Base-by-base conservation (phyloP, 1,140 invertebrate species). In the Cyrtorhinus lividipennis region DNA sequence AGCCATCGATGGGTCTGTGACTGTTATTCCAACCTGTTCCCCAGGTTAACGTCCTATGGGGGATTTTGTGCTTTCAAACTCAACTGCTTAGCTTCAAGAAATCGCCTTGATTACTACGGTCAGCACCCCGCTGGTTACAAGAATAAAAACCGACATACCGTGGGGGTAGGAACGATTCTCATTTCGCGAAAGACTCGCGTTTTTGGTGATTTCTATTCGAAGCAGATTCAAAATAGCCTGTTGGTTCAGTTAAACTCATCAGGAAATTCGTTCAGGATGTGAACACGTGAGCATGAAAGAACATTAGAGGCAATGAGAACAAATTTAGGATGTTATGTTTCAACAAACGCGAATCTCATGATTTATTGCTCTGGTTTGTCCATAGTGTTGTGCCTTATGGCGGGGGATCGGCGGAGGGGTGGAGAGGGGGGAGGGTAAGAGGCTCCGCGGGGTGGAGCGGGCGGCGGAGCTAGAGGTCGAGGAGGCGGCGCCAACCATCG, bases 401-500 rank as follows among this genome's bases (percentile, higher is more conserved):
- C 63, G n/a, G 56, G 63, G 3, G 63, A 53, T 12, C 63, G 15
- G 15, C 63, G 57, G 1, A 64, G 45, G 13, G 63, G 63, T 1
- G 63, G 63, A 59, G 63, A 64, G 0, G 63, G 63, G 12, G 63
- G 63, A 0, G 63, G 63, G 26, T 64, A 64, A 8, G 63, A 64
- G 0, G 56, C 10, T 0, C 63, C 63, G 12, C 63, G 23, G 22
- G 63, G 63, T 0, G 63, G 63, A 0, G 63, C 45, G 1, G 63
- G 59, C 0, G 63, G 63, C 0, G 63, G 60, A 53, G 38, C 38
- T 22, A 61, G 24, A 24, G 60, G 60, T 15, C 60, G 18, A 15
- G 30, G 22, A 22, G 60, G 63, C 1, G 63, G 63, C 1, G 63
- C 58, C 30, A 64, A 24, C 63, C 63, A 64, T 23, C 63, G 30